Conservation (phyloP, 1,140 invertebrate species). For the Drosophila lacertosa region DNA sequence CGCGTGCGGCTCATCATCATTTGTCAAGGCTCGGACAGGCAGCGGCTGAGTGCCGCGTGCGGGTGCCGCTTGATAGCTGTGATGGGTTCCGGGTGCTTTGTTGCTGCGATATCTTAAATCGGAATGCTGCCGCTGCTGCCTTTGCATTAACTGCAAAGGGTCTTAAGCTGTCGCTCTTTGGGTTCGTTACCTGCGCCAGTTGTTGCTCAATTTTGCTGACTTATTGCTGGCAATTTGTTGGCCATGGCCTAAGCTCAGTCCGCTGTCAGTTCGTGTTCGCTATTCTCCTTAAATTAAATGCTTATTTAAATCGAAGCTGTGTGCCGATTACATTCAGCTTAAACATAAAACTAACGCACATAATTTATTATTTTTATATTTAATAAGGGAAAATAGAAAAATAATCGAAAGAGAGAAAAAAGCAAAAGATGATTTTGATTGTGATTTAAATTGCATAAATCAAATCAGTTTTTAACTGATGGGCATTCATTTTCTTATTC, state of each 20-base stretch:
- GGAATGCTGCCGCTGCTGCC: constrained; percentile 8
- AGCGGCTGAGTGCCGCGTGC: constrained; percentile 15
- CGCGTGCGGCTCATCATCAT: constrained; percentile 52
- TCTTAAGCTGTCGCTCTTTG: constrained; percentile 29
- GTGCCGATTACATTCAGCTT: no score
- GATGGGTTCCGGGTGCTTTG: constrained; percentile 26
- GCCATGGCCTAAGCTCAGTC: constrained; percentile 16
- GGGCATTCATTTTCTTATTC: neutral
- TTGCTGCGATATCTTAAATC: constrained; percentile 42
- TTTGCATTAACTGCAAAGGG: constrained; percentile 38
- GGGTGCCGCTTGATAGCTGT: constrained; percentile 36
- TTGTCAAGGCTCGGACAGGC: constrained; percentile 26
- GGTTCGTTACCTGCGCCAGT: constrained; percentile 21
- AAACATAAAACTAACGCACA: no score
- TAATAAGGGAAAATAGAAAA: no score
- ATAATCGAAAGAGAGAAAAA: no score
- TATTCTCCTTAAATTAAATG: no score
- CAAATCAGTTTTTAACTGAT: no score
- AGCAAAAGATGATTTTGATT: no score
- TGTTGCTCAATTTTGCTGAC: constrained; percentile 47
- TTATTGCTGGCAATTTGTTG: constrained; percentile 45
- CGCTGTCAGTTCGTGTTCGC: neutral
- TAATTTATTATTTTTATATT: no score
- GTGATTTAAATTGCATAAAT: no score
- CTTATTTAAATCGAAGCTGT: no score